These are phyloP conservation scores for Dicycla oo DNA, from an alignment of 2,888 invertebrate genomes.

Conservation along the genomic window DNA sequence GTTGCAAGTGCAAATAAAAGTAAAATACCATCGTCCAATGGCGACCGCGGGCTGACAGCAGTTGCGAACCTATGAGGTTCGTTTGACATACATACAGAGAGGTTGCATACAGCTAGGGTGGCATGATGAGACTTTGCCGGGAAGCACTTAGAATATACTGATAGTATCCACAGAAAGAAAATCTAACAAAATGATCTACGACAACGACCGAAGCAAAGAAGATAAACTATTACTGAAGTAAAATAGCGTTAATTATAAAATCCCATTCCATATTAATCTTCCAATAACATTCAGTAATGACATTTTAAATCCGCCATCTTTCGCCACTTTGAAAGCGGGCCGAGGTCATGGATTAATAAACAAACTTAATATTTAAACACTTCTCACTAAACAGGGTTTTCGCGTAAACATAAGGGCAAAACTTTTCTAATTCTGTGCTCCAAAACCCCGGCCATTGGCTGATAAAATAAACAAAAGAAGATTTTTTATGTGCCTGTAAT, in stretches of 20 bases:
- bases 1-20: too few relatives aligned
- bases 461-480: conserved; percentile 66
- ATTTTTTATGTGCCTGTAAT: conserved; percentile 52
- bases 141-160: neutral
- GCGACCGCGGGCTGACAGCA: too few relatives aligned
- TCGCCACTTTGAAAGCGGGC: conserved; percentile 58
- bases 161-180: neutral
- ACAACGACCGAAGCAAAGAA: neutral
- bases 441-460: conserved; percentile 60
- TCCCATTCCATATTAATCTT: conserved; percentile 23
- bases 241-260: conserved; percentile 9
- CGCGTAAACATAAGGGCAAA: conserved; percentile 68
- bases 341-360: conserved; percentile 70
- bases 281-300: conserved; percentile 39
- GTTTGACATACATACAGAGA: too few relatives aligned
- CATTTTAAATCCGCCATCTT: conserved; percentile 50
- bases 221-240: neutral
- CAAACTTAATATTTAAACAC: conserved; percentile 80
- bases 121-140: neutral
- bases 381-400: conserved; percentile 67
- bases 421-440: conserved; percentile 79
- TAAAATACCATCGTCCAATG: too few relatives aligned
- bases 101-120: neutral
- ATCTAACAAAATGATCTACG: neutral
- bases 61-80: too few relatives aligned